Evolutionary conservation across 2,888 invertebrate species (phyloP).

Genomic region (Prosopocoilus inquinatus): DNA sequence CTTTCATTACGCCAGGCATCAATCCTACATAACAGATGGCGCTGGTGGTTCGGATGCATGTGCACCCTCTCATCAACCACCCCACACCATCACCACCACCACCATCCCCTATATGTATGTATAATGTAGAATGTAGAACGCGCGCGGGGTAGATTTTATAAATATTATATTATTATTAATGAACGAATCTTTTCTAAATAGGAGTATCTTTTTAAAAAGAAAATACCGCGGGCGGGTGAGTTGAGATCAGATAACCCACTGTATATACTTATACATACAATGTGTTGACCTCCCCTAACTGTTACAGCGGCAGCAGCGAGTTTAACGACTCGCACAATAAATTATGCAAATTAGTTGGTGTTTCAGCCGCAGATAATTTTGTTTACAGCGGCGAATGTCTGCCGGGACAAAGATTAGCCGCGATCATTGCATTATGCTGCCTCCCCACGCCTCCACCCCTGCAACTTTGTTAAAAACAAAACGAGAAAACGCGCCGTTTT

Average conservation of each 20-base stretch:
- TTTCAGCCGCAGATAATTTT: slow-evolving; percentile 1
- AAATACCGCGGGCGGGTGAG: no score
- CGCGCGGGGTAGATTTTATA: neutral
- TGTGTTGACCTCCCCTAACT: no score
- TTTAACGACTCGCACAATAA: neutral
- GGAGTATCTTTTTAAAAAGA: no score
- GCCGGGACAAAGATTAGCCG: neutral
- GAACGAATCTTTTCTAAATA: no score
- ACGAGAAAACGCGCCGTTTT: no score
- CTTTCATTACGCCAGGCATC: slow-evolving; percentile 33
- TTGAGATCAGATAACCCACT: no score
- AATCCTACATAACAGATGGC: slow-evolving; percentile 33
- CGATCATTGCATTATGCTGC: neutral
- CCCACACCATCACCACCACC: neutral
- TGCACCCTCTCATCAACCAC: neutral
- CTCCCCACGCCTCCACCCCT: no score
- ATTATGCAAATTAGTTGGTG: neutral
- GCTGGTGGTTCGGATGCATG: slow-evolving; percentile 9
- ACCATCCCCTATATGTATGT: neutral
- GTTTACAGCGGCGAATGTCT: neutral
- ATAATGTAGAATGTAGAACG: neutral
- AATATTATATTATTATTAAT: neutral
- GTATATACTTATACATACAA: no score
- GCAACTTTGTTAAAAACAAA: no score
- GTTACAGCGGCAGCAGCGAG: no score